Percentiles rank a stretch among this genome's conserved stretches.
Conservation (phyloP, 2,888 invertebrate genomes). For the Epiblema foenella region DNA sequence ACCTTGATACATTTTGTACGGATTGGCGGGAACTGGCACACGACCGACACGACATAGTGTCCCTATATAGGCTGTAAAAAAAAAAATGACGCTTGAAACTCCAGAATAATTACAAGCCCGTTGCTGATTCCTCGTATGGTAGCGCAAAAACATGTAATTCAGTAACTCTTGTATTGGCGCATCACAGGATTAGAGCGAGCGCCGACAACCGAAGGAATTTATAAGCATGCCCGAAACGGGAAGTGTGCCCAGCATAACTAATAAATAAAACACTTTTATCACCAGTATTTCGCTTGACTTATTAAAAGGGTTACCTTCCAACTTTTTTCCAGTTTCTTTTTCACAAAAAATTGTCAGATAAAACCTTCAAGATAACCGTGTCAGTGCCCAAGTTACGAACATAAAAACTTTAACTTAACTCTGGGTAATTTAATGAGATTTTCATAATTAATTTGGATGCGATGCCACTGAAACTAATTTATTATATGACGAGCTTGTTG, state of each 20-base stretch:
- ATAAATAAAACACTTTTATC: constrained; percentile 22
- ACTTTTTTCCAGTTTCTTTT: constrained; percentile 24
- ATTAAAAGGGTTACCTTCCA: constrained; percentile 31
- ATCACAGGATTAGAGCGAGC: no score
- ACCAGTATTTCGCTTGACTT: constrained; percentile 32
- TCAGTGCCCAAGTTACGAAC: constrained; percentile 17
- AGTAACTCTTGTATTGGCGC: no score
- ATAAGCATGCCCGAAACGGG: no score
- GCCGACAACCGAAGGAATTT: no score
- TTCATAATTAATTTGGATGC: constrained; percentile 35
- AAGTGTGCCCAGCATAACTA: not conserved
- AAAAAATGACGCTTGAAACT: no score
- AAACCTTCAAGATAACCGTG: constrained; percentile 32
- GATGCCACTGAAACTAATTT: constrained; percentile 2
- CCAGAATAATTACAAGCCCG: not conserved
- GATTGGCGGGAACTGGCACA: no score
- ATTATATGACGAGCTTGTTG: constrained; percentile 13
- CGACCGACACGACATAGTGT: no score
- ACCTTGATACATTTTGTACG: no score
- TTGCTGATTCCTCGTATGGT: no score
- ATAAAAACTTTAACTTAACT: constrained; percentile 23
- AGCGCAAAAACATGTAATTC: no score
- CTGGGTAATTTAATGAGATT: constrained; percentile 13
- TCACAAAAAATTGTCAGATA: constrained; percentile 27
- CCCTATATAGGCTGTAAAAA: no score